Evolutionary conservation across 2,888 invertebrate species (phyloP), one percentile per base, ranked within the genome.

Genomic region (Julus scandinavius): DNA sequence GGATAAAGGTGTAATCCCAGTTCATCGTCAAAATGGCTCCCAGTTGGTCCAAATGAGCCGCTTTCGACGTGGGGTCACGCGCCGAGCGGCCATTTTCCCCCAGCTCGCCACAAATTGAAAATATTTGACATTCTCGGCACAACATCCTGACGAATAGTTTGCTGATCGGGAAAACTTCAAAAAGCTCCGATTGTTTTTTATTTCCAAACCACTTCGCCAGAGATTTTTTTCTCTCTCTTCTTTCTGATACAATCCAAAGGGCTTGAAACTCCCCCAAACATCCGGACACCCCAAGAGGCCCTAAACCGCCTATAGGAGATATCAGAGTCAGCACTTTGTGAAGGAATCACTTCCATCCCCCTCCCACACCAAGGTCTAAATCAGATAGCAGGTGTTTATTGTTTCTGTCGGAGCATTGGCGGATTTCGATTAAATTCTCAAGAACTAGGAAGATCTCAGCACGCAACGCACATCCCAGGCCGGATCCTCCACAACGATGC

Each of bases 81-180:
- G 63, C 49, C 54, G 49, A 54, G 54, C 86, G 86, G 86, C 41
- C 86, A 86, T 86, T 86, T 86, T 86, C 41, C 86, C 41, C 86
- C 86, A 86, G 86, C 38, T 50, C n/a, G 86, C 86, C 86, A 86
- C 86, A 86, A 86, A 86, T 86, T 86, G 86, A 86, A 86, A 86
- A 86, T 86, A 86, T 86, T 86, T 86, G 86, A 54, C 86, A 86
- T 86, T 86, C 86, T 45, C 38, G 38, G 86, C 86, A 86, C 86
- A 86, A 49, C 86, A 86, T 86, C 86, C 86, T 63, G 86, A 54
- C 86, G 86, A 86, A 85, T 41, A 45, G 49, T 41, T 86, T 86
- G 41, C 49, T 86, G 86, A 86, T 86, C 86, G 20, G 50, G 49
- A 45, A 85, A 63, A 86, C 45, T 86, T 86, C 86, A 86, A 86